phyloP scores from a whole-genome alignment of 2,113 vertebrate species.

The Crypturellus undulatus region DNA sequence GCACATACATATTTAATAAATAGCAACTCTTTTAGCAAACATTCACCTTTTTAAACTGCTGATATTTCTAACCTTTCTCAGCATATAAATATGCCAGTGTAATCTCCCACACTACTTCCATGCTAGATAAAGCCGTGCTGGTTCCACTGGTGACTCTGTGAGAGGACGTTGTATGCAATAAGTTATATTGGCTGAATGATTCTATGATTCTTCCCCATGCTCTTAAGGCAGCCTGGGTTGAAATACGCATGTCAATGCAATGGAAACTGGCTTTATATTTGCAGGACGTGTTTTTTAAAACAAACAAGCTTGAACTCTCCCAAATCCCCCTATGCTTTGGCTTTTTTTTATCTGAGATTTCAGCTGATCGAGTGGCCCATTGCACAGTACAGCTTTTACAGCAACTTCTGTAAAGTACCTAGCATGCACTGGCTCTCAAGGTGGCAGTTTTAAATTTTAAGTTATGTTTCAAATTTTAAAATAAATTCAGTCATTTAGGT shows the following conservation, averaged over 20 bases:
- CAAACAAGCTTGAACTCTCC: background rate
- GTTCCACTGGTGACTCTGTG: background rate
- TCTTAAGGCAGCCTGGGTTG: background rate
- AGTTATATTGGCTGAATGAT: background rate
- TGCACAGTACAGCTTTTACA: background rate
- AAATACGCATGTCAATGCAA: background rate
- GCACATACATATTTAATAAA: background rate
- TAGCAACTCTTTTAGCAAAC: background rate
- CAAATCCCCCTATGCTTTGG: background rate
- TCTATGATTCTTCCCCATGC: background rate
- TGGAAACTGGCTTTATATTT: background rate
- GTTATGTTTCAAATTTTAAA: background rate
- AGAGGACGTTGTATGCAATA: background rate
- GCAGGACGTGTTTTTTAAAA: background rate
- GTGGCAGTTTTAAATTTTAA: background rate
- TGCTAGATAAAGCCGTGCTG: background rate
- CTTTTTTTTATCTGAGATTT: background rate
- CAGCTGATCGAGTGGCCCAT: background rate
- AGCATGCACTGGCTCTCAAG: background rate
- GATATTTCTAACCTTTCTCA: background rate
- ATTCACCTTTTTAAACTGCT: background rate
- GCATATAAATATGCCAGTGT: background rate
- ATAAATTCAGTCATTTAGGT: background rate
- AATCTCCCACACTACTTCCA: background rate
- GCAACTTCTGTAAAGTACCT: background rate